Percentiles rank a stretch among this genome's conserved stretches.
phyloP scores from a whole-genome alignment of 2,797 vertebrate genomes.

The Oophaga sylvatica region DNA sequence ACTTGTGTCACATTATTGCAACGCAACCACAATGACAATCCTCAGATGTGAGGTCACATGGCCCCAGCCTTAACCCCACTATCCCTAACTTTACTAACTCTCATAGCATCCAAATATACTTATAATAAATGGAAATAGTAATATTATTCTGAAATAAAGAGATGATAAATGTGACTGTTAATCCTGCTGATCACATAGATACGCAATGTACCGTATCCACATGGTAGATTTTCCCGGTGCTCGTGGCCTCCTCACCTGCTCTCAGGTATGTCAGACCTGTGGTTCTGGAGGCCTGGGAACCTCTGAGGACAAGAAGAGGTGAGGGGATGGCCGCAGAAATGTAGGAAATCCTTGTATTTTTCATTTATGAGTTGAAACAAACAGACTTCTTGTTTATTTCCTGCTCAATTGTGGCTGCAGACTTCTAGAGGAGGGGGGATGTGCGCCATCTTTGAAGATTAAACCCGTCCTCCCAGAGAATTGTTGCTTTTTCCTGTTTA shows the following conservation, averaged over 20 bases:
- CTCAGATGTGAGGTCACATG: too few species aligned
- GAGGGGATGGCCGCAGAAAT: constrained; percentile 34
- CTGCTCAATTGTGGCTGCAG: constrained; percentile 78
- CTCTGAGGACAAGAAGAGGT: constrained; percentile 30
- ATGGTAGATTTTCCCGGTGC: too few species aligned
- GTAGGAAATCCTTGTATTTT: constrained; percentile 82
- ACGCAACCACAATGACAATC: too few species aligned
- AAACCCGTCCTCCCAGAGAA: constrained; percentile 65
- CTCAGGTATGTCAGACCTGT: not conserved
- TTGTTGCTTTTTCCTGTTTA: constrained; percentile 59
- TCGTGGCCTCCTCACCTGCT: not conserved
- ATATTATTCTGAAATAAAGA: too few species aligned
- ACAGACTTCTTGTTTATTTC: constrained; percentile 86
- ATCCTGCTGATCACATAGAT: too few species aligned
- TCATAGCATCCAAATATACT: too few species aligned
- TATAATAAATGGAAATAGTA: too few species aligned
- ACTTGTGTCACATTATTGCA: too few species aligned
- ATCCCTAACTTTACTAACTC: not conserved
- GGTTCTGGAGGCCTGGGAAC: not conserved
- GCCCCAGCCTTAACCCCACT: not conserved
- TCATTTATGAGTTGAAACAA: constrained; percentile 79
- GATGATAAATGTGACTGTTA: too few species aligned
- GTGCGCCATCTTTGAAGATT: constrained; percentile 63
- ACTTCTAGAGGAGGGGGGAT: constrained; percentile 65
- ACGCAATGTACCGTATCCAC: too few species aligned